phyloP scores from a whole-genome alignment of 2,797 vertebrate species.

The Tauraco hartlaubi region DNA sequence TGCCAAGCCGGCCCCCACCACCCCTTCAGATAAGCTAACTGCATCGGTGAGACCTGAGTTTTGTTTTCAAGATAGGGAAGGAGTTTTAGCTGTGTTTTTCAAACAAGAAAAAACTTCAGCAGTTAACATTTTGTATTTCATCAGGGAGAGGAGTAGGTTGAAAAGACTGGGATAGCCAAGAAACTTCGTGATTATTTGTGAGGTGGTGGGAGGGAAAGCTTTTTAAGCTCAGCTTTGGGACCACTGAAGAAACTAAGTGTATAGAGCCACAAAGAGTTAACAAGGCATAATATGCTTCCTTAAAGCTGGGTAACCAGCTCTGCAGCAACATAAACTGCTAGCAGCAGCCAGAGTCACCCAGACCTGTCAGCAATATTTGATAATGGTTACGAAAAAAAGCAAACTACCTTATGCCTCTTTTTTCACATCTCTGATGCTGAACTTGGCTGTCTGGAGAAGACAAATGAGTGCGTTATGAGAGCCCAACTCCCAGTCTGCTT shows the following conservation, averaged over 20 bases:
- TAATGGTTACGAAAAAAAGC: constrained; percentile 6
- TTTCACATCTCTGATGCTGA: neutral
- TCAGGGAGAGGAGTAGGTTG: neutral
- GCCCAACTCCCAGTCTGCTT: neutral
- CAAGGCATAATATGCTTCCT: neutral
- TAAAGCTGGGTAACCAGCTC: neutral
- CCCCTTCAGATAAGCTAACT: neutral
- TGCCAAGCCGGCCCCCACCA: neutral
- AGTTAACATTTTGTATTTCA: neutral
- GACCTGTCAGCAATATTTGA: neutral
- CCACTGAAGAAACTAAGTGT: neutral
- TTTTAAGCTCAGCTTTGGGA: neutral
- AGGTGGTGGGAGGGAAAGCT: neutral
- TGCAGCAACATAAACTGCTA: neutral
- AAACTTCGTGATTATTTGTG: neutral
- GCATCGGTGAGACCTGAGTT: neutral
- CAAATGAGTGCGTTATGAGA: neutral
- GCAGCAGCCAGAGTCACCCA: neutral
- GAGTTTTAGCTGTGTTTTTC: neutral
- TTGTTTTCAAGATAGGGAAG: neutral
- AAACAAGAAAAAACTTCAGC: neutral
- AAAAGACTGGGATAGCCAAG: neutral
- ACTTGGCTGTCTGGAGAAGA: neutral
- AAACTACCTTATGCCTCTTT: neutral
- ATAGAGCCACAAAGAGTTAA: neutral